These are phyloP conservation scores for Oscarella lobularis DNA, from an alignment of 37 sponge, comb jelly and placozoan species.

Conservation along the genomic window DNA sequence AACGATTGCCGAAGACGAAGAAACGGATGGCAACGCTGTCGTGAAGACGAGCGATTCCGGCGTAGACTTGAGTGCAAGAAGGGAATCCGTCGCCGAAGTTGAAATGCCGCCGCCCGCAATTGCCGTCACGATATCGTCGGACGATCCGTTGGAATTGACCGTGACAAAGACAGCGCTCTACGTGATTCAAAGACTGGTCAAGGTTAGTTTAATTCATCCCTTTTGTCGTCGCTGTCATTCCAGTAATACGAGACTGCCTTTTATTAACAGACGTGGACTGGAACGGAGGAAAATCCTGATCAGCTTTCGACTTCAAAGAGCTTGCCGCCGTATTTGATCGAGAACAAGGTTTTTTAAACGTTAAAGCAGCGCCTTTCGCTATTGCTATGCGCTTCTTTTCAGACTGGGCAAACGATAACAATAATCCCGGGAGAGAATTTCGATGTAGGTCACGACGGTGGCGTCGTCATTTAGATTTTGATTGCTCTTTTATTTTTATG, in stretches of 20 bases:
- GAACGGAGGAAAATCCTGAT: background rate
- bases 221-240: too few species aligned
- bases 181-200: background rate
- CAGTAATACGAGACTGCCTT: too few species aligned
- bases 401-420: too few species aligned
- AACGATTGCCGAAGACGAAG: background rate
- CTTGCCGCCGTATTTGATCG: background rate
- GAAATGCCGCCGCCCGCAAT: background rate
- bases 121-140: background rate
- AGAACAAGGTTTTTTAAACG: background rate
- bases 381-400: too few species aligned
- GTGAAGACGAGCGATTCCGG: background rate
- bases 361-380: too few species aligned
- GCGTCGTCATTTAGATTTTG: too few species aligned
- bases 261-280: background rate
- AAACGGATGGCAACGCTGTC: background rate
- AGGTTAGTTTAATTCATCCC: too few species aligned
- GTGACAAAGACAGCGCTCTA: background rate
- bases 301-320: background rate
- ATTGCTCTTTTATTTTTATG: too few species aligned
- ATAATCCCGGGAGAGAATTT: too few species aligned
- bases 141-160: background rate
- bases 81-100: background rate
- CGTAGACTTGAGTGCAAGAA: background rate
- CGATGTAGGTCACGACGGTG: too few species aligned